phyloP scores from a whole-genome alignment of 2,888 invertebrate species.

The Apotomis betuletana region DNA sequence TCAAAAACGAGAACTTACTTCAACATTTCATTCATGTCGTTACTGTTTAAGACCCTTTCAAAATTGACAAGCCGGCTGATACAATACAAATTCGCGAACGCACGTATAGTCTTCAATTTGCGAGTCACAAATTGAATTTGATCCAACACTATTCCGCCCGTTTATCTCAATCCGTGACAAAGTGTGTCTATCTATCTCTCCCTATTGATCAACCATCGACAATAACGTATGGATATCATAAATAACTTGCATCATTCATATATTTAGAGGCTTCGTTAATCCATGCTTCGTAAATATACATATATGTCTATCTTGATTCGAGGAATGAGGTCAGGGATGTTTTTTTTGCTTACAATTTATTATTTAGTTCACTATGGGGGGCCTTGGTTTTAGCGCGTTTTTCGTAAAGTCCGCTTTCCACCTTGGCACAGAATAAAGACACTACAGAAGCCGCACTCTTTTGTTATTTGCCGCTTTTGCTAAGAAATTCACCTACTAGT shows the following conservation, averaged over 20 bases:
- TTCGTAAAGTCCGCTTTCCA: too few relatives aligned
- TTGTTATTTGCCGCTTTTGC: too few relatives aligned
- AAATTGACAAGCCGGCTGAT: conserved; percentile 24
- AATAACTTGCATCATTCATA: conserved; percentile 35
- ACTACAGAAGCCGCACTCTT: too few relatives aligned
- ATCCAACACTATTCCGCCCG: conserved; percentile 71
- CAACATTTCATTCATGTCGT: neutral
- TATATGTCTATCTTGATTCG: conserved; percentile 12
- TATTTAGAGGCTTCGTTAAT: conserved; percentile 11
- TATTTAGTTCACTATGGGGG: neutral
- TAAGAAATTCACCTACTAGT: too few relatives aligned
- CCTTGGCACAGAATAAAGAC: too few relatives aligned
- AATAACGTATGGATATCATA: conserved; percentile 40
- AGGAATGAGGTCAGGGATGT: conserved; percentile 6
- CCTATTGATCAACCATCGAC: conserved; percentile 53
- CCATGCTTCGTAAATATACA: conserved; percentile 5
- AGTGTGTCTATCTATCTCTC: conserved; percentile 46
- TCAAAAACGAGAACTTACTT: neutral
- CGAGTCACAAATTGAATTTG: conserved; percentile 70
- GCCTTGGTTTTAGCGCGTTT: neutral
- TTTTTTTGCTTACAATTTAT: neutral
- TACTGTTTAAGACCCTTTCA: neutral
- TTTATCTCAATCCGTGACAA: conserved; percentile 74
- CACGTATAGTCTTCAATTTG: conserved; percentile 64
- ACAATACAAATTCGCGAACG: conserved; percentile 32